phyloP scores from a whole-genome alignment of 2,888 invertebrate genomes.

The Priapulus caudatus region DNA sequence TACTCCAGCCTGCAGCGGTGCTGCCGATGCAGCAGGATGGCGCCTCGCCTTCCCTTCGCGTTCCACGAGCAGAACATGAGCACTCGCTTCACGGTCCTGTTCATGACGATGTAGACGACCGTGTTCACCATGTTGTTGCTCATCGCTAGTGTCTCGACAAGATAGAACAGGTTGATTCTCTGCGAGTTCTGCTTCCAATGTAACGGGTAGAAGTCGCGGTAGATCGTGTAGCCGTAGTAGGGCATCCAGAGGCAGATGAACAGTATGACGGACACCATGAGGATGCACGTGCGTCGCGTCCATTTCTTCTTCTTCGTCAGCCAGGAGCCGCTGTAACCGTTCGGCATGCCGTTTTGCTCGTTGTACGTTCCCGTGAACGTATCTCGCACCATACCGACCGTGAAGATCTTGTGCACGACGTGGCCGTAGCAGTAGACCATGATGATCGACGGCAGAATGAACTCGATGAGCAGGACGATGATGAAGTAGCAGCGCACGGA shows the following conservation, averaged over 20 bases:
- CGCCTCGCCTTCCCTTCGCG: too few relatives aligned
- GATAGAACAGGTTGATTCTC: slow-evolving; percentile 3
- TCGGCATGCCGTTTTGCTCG: too few relatives aligned
- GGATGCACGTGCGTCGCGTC: background rate
- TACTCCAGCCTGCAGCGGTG: too few relatives aligned
- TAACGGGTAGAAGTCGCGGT: background rate
- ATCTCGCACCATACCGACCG: background rate
- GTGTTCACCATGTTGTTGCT: slow-evolving; percentile 1
- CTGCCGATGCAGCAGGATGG: too few relatives aligned
- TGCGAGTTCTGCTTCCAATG: background rate
- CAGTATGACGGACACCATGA: background rate
- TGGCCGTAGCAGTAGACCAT: background rate
- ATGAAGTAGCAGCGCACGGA: background rate
- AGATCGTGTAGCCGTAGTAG: background rate
- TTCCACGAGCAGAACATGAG: too few relatives aligned
- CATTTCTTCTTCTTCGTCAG: slow-evolving; percentile 1
- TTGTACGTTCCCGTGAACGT: background rate
- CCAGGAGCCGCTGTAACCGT: too few relatives aligned
- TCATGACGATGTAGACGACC: background rate
- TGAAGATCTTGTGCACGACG: background rate
- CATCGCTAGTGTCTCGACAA: background rate
- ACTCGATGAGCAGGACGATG: background rate
- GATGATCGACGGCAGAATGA: background rate
- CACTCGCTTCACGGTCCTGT: background rate
- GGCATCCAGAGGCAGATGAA: background rate